These are phyloP conservation scores for Heterodera schachtii DNA, from an alignment of 1,140 invertebrate species.

Conservation along the genomic window DNA sequence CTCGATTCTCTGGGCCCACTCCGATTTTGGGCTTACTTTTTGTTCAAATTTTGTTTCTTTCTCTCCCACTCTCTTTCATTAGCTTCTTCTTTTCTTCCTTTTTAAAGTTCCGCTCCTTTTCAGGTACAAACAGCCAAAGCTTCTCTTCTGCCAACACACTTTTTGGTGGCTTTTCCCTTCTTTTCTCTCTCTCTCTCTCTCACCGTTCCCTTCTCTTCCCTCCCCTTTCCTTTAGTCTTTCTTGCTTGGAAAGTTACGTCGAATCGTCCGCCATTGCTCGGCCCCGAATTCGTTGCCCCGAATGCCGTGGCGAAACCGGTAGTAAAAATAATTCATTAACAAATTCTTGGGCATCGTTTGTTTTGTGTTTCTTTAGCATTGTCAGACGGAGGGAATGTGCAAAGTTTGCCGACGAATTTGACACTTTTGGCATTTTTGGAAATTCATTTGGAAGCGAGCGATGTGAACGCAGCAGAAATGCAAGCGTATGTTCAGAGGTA, in stretches of 20 bases:
- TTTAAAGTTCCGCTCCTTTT: background rate
- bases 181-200: too few species aligned
- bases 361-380: slow-evolving; percentile 68
- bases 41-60: too few species aligned
- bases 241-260: slow-evolving; percentile 92
- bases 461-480: slow-evolving; percentile 76
- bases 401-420: slow-evolving; percentile 91
- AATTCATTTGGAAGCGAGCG: slow-evolving; percentile 88
- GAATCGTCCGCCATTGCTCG: slow-evolving; percentile 77
- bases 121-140: slow-evolving; percentile 81
- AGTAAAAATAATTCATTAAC: slow-evolving; percentile 75
- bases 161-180: slow-evolving; percentile 72
- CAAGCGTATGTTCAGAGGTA: slow-evolving; percentile 63
- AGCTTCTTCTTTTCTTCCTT: background rate
- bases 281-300: slow-evolving; percentile 95
- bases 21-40: too few species aligned
- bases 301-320: slow-evolving; percentile 85
- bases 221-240: slow-evolving; percentile 73
- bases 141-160: slow-evolving; percentile 98
- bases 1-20: too few species aligned
- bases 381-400: slow-evolving; percentile 80
- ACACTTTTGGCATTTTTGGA: slow-evolving; percentile 91
- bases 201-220: background rate
- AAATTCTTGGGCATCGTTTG: background rate
- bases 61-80: too few species aligned